Conservation (phyloP, 2,797 vertebrate species). For the Lacerta viridis region DNA sequence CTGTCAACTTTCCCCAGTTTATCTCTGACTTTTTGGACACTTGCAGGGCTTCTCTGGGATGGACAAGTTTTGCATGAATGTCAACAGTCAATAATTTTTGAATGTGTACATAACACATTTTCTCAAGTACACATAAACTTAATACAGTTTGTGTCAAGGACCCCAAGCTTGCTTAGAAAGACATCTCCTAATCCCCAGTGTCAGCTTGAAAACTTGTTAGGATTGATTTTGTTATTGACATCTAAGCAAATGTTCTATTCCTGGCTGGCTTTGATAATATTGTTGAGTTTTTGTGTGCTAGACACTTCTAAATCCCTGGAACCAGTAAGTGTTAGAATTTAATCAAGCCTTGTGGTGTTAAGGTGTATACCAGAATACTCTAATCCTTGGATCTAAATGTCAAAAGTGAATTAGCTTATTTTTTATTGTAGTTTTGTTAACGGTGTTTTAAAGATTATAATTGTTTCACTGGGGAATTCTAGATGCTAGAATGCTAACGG, state of each 20-base stretch:
- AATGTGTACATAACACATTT: neutral
- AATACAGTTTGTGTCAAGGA: slow-evolving; percentile 25
- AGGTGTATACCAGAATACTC: too few species aligned
- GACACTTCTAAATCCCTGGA: too few species aligned
- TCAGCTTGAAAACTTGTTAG: slow-evolving; percentile 33
- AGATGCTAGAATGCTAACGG: slow-evolving; percentile 4
- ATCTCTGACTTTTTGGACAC: neutral
- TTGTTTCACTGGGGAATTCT: neutral
- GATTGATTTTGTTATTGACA: slow-evolving; percentile 42
- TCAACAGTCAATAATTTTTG: neutral
- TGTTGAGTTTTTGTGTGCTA: too few species aligned
- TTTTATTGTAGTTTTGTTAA: too few species aligned
- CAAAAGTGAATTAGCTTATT: too few species aligned
- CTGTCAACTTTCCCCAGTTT: neutral
- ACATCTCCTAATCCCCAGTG: slow-evolving; percentile 34
- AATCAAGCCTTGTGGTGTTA: too few species aligned
- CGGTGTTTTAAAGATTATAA: too few species aligned
- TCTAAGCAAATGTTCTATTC: slow-evolving; percentile 24
- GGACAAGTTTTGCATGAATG: slow-evolving; percentile 3
- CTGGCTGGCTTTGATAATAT: slow-evolving; percentile 33
- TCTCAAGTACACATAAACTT: neutral
- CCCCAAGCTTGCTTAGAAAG: slow-evolving; percentile 29
- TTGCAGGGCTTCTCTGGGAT: neutral
- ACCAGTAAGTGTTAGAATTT: too few species aligned
- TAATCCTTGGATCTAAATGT: too few species aligned